These are phyloP conservation scores for Hemaris fuciformis DNA, from an alignment of 2,888 invertebrate species.

Conservation along the genomic window DNA sequence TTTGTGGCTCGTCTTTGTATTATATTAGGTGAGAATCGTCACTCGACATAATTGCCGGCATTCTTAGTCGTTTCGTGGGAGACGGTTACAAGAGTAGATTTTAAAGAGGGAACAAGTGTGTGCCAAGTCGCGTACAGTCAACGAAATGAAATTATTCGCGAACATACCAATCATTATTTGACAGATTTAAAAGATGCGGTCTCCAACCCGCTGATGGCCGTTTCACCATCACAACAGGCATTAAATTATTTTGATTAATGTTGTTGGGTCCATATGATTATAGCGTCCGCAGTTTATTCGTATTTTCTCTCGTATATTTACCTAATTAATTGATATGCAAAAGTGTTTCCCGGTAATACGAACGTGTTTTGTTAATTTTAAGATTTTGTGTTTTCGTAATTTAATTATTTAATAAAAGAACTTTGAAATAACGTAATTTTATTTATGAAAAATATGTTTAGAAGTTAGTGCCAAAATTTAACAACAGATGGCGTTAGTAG, in stretches of 20 bases:
- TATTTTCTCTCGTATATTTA: not conserved
- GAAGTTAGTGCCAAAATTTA: not conserved
- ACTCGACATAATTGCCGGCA: too few species aligned
- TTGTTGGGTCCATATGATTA: not conserved
- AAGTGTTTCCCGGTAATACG: not conserved
- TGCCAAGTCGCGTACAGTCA: not conserved
- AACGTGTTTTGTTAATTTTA: not conserved
- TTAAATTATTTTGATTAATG: not conserved
- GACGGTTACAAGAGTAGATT: too few species aligned
- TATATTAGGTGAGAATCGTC: too few species aligned
- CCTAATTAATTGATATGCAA: not conserved
- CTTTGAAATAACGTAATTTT: not conserved
- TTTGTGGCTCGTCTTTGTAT: too few species aligned
- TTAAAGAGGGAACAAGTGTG: too few species aligned
- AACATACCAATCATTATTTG: not conserved
- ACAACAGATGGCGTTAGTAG: not conserved
- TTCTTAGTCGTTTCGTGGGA: too few species aligned
- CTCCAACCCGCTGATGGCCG: not conserved
- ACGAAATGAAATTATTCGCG: not conserved
- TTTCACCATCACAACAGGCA: not conserved
- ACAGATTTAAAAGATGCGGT: constrained; percentile 3
- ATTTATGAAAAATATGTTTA: not conserved
- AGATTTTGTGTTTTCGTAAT: too few species aligned
- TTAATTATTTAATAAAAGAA: not conserved
- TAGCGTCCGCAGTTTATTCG: not conserved